phyloP scores from a whole-genome alignment of 2,797 vertebrate species.

The Microtus agrestis region DNA sequence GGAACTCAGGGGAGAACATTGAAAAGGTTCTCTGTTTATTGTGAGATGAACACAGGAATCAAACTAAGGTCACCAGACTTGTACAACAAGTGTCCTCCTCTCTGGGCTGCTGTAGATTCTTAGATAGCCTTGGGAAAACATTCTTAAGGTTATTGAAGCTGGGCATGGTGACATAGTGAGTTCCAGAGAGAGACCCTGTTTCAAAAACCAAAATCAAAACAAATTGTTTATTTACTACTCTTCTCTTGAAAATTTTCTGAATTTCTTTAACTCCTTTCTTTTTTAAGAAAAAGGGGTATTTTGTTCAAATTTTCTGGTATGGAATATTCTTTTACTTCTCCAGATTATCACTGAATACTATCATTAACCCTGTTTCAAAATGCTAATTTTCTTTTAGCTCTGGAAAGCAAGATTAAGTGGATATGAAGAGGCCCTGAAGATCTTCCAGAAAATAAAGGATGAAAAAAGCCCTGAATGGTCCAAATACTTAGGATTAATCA shows the following conservation, averaged over 20 bases:
- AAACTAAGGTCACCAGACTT: background rate
- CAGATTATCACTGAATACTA: conserved; percentile 39
- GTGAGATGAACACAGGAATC: background rate
- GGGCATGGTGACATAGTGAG: background rate
- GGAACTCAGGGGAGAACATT: background rate
- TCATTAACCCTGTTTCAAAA: conserved; percentile 72
- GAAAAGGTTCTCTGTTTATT: background rate
- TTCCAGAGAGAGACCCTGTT: background rate
- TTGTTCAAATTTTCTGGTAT: conserved; percentile 44
- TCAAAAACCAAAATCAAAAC: background rate
- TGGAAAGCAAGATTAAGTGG: conserved; percentile 98
- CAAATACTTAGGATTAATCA: conserved; percentile 96
- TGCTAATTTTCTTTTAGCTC: conserved; percentile 86
- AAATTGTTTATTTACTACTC: conserved; percentile 9
- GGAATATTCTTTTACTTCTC: background rate
- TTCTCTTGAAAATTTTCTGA: conserved; percentile 33
- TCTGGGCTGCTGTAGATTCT: conserved; percentile 32
- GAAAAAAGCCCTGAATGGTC: conserved; percentile 99
- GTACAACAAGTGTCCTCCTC: background rate
- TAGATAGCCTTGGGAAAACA: conserved; percentile 37
- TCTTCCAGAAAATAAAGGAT: conserved; percentile 96
- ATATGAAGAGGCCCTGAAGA: conserved; percentile 97
- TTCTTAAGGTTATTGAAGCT: conserved; percentile 11
- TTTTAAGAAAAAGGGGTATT: conserved; percentile 15
- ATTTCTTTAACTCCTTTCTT: conserved; percentile 42